phyloP scores from a whole-genome alignment of 2,888 invertebrate genomes.

The Drosophila rubida region DNA sequence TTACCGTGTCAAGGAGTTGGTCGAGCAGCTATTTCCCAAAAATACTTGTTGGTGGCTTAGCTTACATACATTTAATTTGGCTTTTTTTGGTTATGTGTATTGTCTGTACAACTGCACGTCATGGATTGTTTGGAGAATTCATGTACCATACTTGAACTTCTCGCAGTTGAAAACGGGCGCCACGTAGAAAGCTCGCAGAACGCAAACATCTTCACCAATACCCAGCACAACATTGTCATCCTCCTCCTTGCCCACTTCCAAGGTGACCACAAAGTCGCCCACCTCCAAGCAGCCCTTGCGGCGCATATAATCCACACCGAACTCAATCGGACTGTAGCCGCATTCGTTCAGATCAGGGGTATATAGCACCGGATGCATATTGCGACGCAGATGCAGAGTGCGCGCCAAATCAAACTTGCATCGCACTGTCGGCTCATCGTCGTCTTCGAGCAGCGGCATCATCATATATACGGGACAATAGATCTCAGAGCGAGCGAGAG shows the following conservation, averaged over 20 bases:
- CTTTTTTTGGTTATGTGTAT: conserved; percentile 10
- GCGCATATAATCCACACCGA: conserved; percentile 79
- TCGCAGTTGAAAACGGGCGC: conserved; percentile 70
- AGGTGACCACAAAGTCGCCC: conserved; percentile 82
- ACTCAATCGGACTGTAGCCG: conserved; percentile 70
- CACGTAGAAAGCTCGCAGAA: conserved; percentile 80
- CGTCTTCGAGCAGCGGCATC: conserved; percentile 62
- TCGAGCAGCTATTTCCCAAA: too few species aligned
- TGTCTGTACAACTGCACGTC: conserved; percentile 45
- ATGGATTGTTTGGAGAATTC: not conserved
- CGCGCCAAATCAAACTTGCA: conserved; percentile 68
- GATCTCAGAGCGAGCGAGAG: conserved; percentile 79
- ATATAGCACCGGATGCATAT: conserved; percentile 77
- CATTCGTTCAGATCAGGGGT: conserved; percentile 69
- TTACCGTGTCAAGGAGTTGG: too few species aligned
- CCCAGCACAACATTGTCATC: conserved; percentile 67
- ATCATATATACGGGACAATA: conserved; percentile 83
- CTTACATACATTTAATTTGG: conserved; percentile 51
- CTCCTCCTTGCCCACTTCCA: conserved; percentile 75
- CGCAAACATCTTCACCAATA: conserved; percentile 76
- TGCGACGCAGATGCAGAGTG: conserved; percentile 75
- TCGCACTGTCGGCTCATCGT: conserved; percentile 52
- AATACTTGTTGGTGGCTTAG: not conserved
- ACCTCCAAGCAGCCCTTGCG: conserved; percentile 71
- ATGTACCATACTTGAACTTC: conserved; percentile 71